Conservation (phyloP, 30 jellyfish, hydroid and myxozoan genomes). For the Sanderia malayensis region DNA sequence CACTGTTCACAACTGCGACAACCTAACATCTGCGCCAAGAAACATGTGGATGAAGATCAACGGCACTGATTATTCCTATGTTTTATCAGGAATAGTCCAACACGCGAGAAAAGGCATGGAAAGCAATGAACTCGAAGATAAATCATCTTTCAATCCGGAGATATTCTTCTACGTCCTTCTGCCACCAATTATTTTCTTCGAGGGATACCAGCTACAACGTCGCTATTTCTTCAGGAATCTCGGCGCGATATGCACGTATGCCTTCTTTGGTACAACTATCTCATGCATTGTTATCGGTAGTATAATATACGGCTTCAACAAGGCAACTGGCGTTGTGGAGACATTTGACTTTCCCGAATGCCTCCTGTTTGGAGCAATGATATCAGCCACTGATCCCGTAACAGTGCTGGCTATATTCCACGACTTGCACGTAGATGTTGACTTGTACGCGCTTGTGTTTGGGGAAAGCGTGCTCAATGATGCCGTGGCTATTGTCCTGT, state of each 20-base stretch:
- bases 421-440: slow-evolving; percentile 98
- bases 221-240: slow-evolving; percentile 93
- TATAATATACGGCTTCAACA: slow-evolving; percentile 76
- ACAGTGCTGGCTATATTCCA: slow-evolving; percentile 98
- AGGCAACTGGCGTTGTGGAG: slow-evolving; percentile 85
- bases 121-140: slow-evolving; percentile 95
- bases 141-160: slow-evolving; percentile 99
- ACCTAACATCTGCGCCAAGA: slow-evolving; percentile 96
- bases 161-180: slow-evolving; percentile 93
- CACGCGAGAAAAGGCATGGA: slow-evolving; percentile 76
- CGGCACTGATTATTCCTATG: slow-evolving; percentile 95
- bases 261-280: slow-evolving; percentile 96
- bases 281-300: slow-evolving; percentile 95
- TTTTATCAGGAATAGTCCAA: slow-evolving; percentile 87
- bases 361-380: slow-evolving; percentile 98
- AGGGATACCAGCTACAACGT: slow-evolving; percentile 94
- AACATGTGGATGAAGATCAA: slow-evolving; percentile 88
- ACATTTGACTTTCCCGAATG: slow-evolving; percentile 98
- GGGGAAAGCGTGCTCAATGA: slow-evolving; percentile 99
- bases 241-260: slow-evolving; percentile 98
- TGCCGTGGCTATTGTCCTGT: slow-evolving; percentile 98
- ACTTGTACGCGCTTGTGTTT: slow-evolving; percentile 90
- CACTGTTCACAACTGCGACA: slow-evolving; percentile 81
- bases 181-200: slow-evolving; percentile 98
- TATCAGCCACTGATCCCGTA: slow-evolving; percentile 99